These are phyloP conservation scores for Drosophila leontia DNA, from an alignment of 1,140 invertebrate genomes.

Conservation along the genomic window DNA sequence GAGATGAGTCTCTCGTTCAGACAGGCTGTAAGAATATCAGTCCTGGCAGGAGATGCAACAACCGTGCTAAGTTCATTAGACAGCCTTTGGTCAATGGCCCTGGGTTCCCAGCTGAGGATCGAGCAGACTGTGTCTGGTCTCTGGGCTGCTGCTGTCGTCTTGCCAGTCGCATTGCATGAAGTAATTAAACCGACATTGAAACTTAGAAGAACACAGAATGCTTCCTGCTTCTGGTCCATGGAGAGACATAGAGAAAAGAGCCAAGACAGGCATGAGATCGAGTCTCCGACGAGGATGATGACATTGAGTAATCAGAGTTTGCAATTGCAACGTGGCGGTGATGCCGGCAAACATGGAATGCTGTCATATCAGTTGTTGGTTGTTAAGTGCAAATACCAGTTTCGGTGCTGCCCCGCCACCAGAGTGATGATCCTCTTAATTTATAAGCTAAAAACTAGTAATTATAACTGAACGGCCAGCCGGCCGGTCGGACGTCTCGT, in stretches of 20 bases:
- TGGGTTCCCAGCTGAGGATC: slow-evolving; percentile 9
- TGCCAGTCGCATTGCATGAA: slow-evolving; percentile 74
- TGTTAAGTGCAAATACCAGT: slow-evolving; percentile 67
- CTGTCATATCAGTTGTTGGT: slow-evolving; percentile 70
- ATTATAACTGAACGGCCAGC: slow-evolving; percentile 73
- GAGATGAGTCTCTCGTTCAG: slow-evolving; percentile 9
- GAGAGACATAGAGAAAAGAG: slow-evolving; percentile 22
- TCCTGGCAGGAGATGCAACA: slow-evolving; percentile 49
- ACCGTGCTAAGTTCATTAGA: slow-evolving; percentile 63
- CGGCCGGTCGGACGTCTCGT: slow-evolving; percentile 31
- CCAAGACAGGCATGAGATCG: slow-evolving; percentile 34
- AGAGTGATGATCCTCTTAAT: slow-evolving; percentile 82
- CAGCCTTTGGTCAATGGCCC: slow-evolving; percentile 76
- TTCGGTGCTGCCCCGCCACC: slow-evolving; percentile 26
- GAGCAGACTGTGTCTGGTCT: slow-evolving; percentile 5
- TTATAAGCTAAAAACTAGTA: slow-evolving; percentile 83
- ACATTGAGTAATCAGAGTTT: slow-evolving; percentile 82
- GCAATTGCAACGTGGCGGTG: slow-evolving; percentile 63
- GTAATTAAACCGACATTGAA: slow-evolving; percentile 83
- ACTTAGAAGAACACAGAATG: slow-evolving; percentile 81
- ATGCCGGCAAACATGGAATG: slow-evolving; percentile 66
- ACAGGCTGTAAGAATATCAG: slow-evolving; percentile 46
- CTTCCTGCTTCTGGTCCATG: slow-evolving; percentile 73
- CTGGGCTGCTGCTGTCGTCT: slow-evolving; percentile 29
- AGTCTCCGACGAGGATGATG: slow-evolving; percentile 73